Evolutionary conservation across 2,888 invertebrate genomes (phyloP).

Genomic region (Dynastes hyllus): DNA sequence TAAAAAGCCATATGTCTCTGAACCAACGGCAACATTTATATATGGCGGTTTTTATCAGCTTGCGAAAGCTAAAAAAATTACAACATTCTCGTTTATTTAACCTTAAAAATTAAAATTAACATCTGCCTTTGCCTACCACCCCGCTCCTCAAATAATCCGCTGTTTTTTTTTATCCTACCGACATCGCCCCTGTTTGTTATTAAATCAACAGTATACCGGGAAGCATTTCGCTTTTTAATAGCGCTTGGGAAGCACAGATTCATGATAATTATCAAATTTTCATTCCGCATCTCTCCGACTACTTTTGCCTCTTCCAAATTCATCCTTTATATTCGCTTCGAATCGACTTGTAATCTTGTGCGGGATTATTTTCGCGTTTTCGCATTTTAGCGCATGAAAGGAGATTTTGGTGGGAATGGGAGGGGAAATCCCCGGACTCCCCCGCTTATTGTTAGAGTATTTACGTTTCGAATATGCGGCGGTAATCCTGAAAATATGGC

Average conservation of each 20-base stretch:
- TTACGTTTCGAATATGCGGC: neutral
- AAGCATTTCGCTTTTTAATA: constrained; percentile 3
- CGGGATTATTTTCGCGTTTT: no score
- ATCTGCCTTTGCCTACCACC: neutral
- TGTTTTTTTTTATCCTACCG: neutral
- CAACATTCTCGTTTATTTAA: neutral
- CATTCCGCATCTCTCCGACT: neutral
- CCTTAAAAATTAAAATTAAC: constrained; percentile 23
- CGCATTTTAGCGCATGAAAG: no score
- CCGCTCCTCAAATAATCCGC: neutral
- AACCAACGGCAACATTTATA: neutral
- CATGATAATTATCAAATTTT: constrained; percentile 19
- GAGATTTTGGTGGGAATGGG: neutral
- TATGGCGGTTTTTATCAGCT: neutral
- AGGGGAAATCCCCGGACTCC: no score
- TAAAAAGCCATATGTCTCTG: neutral
- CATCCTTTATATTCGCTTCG: no score
- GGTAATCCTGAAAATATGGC: constrained; percentile 5
- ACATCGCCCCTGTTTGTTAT: constrained; percentile 4
- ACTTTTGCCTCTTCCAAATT: no score
- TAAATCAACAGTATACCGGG: constrained; percentile 20
- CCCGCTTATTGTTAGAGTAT: neutral
- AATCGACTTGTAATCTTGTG: no score
- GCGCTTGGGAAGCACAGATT: neutral
- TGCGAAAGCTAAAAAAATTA: neutral